Evolutionary conservation across 2,888 invertebrate species (phyloP).

Genomic region (Pseudococcus longispinus): DNA sequence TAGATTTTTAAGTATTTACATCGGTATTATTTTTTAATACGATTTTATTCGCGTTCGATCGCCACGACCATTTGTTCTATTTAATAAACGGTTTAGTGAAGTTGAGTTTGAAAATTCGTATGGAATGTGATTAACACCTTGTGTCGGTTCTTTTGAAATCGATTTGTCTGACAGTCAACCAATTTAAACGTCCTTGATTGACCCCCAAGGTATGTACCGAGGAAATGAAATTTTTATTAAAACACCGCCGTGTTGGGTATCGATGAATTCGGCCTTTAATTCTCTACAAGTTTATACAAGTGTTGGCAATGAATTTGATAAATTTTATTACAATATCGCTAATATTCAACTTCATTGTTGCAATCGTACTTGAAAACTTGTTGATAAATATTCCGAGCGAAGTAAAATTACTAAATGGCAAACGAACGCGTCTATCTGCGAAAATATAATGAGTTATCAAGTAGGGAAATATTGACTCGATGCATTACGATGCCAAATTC

Average conservation of each 20-base stretch:
- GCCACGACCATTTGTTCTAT: not conserved
- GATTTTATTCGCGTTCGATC: not conserved
- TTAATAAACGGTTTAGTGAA: not conserved
- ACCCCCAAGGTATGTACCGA: slow-evolving; percentile 61
- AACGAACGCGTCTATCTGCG: no score
- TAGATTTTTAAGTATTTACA: slow-evolving; percentile 29
- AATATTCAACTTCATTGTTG: not conserved
- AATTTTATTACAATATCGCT: not conserved
- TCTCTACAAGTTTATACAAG: not conserved
- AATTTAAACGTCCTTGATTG: slow-evolving; percentile 63
- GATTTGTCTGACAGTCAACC: slow-evolving; percentile 60
- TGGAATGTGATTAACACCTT: slow-evolving; percentile 50
- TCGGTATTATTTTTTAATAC: not conserved
- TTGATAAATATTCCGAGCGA: not conserved
- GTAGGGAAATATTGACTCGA: not conserved
- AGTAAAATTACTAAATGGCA: no score
- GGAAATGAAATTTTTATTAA: slow-evolving; percentile 32
- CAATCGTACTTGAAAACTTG: not conserved
- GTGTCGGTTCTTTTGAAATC: slow-evolving; percentile 55
- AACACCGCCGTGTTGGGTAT: not conserved
- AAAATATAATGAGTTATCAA: no score
- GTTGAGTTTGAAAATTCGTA: not conserved
- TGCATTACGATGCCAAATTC: not conserved
- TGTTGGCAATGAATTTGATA: not conserved
- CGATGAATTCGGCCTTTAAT: slow-evolving; percentile 17